Evolutionary conservation across 2,113 vertebrate species (phyloP).

Genomic region (Stictonetta naevosa): DNA sequence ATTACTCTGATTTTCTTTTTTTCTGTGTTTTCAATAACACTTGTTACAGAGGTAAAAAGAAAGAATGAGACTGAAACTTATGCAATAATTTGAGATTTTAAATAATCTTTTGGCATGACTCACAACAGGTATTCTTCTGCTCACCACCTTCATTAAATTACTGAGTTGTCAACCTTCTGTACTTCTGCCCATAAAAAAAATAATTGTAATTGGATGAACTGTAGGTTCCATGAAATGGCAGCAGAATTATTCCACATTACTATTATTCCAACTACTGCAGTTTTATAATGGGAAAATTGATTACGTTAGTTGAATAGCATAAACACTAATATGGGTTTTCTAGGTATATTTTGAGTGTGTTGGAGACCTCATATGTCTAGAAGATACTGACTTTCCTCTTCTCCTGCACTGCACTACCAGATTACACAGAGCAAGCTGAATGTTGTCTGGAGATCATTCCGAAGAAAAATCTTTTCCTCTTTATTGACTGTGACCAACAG

Average conservation of each 20-base stretch:
- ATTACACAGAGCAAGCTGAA: not conserved
- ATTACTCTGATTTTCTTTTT: not conserved
- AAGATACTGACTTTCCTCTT: not conserved
- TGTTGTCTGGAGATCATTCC: not conserved
- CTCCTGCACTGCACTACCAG: fast-evolving
- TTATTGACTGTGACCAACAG: not conserved
- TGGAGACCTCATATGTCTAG: not conserved
- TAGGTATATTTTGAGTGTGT: not conserved
- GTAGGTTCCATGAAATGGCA: not conserved
- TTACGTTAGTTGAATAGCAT: not conserved
- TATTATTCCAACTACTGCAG: not conserved
- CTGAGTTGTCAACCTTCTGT: not conserved
- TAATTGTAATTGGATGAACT: not conserved
- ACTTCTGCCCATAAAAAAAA: not conserved
- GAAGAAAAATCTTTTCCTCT: not conserved
- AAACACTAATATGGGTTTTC: not conserved
- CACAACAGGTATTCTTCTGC: not conserved
- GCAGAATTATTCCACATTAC: not conserved
- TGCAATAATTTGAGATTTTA: not conserved
- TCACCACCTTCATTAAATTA: not conserved
- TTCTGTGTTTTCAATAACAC: not conserved
- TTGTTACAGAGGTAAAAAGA: not conserved
- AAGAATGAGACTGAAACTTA: not conserved
- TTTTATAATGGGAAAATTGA: not conserved
- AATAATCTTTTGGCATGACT: not conserved